Evolutionary conservation across 92 coral and sea anemone genomes (phyloP).

Genomic region (Meandrina meandrites): DNA sequence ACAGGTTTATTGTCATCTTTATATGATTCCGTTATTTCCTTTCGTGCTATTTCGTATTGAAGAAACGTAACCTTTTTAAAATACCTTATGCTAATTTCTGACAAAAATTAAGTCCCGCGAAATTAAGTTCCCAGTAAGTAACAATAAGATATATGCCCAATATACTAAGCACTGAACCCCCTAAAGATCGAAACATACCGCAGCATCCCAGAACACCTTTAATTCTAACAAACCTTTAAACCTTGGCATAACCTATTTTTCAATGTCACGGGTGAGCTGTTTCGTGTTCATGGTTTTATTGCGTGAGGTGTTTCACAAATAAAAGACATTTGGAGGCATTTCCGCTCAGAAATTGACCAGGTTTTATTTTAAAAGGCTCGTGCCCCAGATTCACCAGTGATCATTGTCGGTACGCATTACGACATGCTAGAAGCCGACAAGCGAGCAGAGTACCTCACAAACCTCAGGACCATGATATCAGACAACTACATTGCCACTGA

Average conservation of each 20-base stretch:
- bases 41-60: no score
- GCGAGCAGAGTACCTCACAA: constrained; percentile 60
- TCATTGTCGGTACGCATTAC: constrained; percentile 94
- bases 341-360: neutral
- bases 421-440: constrained; percentile 79
- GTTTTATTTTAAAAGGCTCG: constrained; percentile 70
- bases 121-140: no score
- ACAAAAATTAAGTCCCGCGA: no score
- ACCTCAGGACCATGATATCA: constrained; percentile 77
- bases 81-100: no score
- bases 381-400: constrained; percentile 93
- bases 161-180: neutral
- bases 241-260: neutral
- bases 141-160: neutral
- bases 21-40: no score
- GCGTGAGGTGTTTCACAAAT: neutral
- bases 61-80: no score
- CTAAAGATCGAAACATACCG: neutral
- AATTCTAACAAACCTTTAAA: neutral
- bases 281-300: neutral
- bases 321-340: neutral
- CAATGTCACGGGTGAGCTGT: neutral
- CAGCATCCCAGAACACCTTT: neutral
- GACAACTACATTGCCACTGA: constrained; percentile 88
- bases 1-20: no score